A percentile compares a stretch with the other conserved stretches of the same genome.
Evolutionary conservation across 2,113 vertebrate genomes (phyloP).

Genomic region (Balaeniceps rex): DNA sequence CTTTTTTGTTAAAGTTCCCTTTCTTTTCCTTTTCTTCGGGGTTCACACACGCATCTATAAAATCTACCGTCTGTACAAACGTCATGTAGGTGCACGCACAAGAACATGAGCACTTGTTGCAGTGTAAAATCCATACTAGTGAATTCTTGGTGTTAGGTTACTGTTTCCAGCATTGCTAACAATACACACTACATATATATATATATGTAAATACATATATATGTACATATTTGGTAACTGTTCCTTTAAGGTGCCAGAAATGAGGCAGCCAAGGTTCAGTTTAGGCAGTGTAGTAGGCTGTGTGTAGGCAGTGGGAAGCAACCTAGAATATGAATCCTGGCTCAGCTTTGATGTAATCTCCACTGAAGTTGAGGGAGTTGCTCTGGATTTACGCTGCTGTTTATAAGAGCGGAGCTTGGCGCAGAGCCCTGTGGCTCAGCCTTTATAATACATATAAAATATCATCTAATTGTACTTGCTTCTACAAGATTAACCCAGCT

Average conservation of each 20-base stretch:
- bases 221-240: neutral
- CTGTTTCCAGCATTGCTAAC: neutral
- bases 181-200: neutral
- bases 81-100: fast-evolving
- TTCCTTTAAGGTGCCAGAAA: neutral
- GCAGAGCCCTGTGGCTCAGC: neutral
- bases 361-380: neutral
- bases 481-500: slow-evolving; percentile 28
- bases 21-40: neutral
- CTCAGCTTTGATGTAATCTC: slow-evolving; percentile 6
- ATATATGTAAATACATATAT: neutral
- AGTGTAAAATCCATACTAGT: neutral
- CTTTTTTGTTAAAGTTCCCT: neutral
- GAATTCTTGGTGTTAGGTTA: neutral
- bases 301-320: neutral
- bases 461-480: slow-evolving; percentile 7
- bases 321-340: neutral
- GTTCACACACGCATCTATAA: neutral
- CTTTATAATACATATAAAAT: neutral
- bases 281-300: neutral
- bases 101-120: fast-evolving
- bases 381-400: neutral
- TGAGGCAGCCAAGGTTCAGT: neutral
- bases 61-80: neutral
- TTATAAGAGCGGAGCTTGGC: neutral